Percentiles rank a stretch among this genome's conserved stretches.
Evolutionary conservation across 2,888 invertebrate species (phyloP).

Genomic region (Caenorhabditis plicata): DNA sequence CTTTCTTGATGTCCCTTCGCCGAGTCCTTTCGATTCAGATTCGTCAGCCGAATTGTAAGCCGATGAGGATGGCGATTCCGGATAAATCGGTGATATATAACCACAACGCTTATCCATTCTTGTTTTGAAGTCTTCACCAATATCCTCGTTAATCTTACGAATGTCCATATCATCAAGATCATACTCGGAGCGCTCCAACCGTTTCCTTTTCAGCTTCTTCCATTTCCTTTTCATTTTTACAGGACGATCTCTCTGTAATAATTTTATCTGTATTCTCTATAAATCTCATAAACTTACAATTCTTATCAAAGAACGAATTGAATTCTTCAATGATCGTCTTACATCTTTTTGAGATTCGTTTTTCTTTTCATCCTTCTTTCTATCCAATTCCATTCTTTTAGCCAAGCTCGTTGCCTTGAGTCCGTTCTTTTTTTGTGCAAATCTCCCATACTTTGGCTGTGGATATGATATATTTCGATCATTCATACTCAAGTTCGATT

Average conservation of each 20-base stretch:
- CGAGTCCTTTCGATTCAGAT: constrained; percentile 9
- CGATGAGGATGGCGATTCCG: background rate
- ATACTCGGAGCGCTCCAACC: background rate
- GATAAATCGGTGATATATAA: constrained; percentile 6
- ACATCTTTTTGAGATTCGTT: background rate
- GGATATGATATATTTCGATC: too few species aligned
- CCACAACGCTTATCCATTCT: background rate
- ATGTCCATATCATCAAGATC: constrained; percentile 1
- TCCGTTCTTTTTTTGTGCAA: background rate
- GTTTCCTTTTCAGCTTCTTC: background rate
- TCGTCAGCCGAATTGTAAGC: constrained; percentile 2
- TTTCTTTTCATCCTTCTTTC: background rate
- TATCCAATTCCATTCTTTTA: background rate
- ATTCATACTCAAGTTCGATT: background rate
- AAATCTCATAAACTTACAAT: constrained; percentile 5
- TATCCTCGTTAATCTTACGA: background rate
- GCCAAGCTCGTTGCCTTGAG: background rate
- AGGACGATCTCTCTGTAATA: too few species aligned
- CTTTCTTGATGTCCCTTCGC: constrained; percentile 22
- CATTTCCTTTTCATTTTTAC: background rate
- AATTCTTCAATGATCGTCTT: constrained; percentile 1
- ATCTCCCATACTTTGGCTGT: too few species aligned
- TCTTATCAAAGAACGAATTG: background rate
- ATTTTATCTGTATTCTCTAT: background rate
- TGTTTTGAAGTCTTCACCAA: background rate